Base-by-base conservation (phyloP, 1,140 invertebrate species). In the Oryzaephilus surinamensis region DNA sequence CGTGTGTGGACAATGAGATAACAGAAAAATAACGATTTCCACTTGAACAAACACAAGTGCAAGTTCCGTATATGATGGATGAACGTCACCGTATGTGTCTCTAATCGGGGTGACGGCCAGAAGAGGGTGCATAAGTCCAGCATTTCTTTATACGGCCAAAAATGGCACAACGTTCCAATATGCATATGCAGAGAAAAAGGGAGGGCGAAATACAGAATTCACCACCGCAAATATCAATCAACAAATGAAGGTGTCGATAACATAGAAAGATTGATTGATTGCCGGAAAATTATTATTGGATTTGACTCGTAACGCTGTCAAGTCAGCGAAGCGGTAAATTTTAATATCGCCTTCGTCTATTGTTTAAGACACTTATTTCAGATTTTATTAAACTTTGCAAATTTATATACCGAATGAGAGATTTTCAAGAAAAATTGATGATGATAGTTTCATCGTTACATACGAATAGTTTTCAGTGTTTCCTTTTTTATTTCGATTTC, bases 1-100 rank as follows among this genome's bases (percentile, higher is more conserved):
- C n/a, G n/a, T n/a, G n/a, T n/a, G n/a, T n/a, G n/a, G n/a, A n/a
- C n/a, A 23, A 27, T 15, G 33, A 43, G 41, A 43, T 43, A 43
- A 43, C 41, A 37, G 41, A 43, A 43, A 43, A 43, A 43, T 43
- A 43, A 43, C 41, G 35, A 43, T 43, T 43, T 43, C 41, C 34
- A 31, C 34, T 26, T 34, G 12, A 19, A 19, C 31, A 38, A 33
- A 38, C 35, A 43, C 35, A 38, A 43, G 41, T 43, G 41, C 41
- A 43, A 43, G 27, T 43, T 38, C 19, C 35, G 41, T 30, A 29
- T 19, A 42, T 43, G 41, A 43, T 43, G 35, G 41, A 43, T 43
- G 41, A 28, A 38, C 20, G 35, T 43, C 41, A 43, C 11, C 28
- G 35, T 37, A 43, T 43, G 29, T 31, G 20, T 31, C 36, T 23